Base-by-base conservation (phyloP, 2,888 invertebrate species). In the Lasioglossum oenotherae region DNA sequence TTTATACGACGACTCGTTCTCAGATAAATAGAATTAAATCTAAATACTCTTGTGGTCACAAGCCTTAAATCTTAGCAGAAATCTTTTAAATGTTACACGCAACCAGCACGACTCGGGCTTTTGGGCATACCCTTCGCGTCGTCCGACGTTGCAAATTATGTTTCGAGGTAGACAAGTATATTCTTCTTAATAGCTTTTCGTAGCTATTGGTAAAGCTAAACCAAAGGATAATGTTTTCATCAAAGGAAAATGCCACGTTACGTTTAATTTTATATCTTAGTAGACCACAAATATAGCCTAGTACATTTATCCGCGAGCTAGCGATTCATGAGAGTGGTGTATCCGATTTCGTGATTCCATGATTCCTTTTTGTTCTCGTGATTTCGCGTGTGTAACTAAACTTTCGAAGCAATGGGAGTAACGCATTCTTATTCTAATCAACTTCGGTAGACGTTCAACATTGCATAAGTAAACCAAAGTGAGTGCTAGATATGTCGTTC, bases 121-220 rank as follows among this genome's bases (percentile, higher is more conserved):
- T 75, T 64, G 64, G 72, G 71, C 44, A 78, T 74, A 79, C 84
- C 84, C 87, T 85, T 84, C 85, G 87, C 90, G 90, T 91, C 91
- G 88, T 89, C 89, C 87, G 86, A 90, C 90, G 93, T 94, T 94
- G 93, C 93, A 92, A 92, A 93, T 94, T 93, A 94, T 92, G 90
- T 92, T 93, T 92, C 95, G 95, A 95, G 95, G 95, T 95, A 95
- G 95, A 95, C 93, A 92, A 93, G 95, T 95, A 94, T 95, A 95
- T 95, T 94, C 93, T 95, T 94, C 93, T 71, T 93, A 93, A 93
- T 93, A 94, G 94, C 95, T 89, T 93, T 93, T 92, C 87, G 92
- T 90, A 95, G 94, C 94, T 92, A 93, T 88, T 91, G 93, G 92
- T 94, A 93, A 94, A 91, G 93, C 93, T 93, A 92, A 94, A 93